Base-by-base conservation (phyloP, 2,113 vertebrate species). In the Ptychochromis oligacanthus region DNA sequence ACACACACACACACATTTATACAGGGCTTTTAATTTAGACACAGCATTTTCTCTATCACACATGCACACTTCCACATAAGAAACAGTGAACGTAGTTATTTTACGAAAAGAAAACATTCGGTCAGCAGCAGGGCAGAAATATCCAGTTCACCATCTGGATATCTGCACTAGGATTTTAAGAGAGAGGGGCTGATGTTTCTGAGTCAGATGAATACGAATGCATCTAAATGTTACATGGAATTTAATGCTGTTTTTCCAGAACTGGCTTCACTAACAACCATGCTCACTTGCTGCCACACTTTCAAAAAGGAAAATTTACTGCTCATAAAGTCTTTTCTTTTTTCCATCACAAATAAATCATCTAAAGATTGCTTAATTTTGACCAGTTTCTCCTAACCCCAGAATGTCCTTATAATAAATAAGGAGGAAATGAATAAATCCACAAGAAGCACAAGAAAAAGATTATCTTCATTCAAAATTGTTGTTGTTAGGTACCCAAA, bases 131-230 rank as follows among this genome's bases (percentile, higher is more conserved):
- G 65, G 43, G 43, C 65, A 72, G 26, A 72, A 52, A 72, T 8
- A 72, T 72, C 65, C 43, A 52, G 65, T 52, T n/a, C n/a, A 72
- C 43, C 24, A 52, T 72, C 65, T 72, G 65, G 65, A 52, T 52
- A 72, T 52, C 65, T 52, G 65, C 65, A 52, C 43, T 72, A 26
- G 12, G 43, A 52, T 72, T 17, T 72, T 31, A 52, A 72, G 43
- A n/a, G 43, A 26, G 43, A 20, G 65, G 65, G 26, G 65, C 10
- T 52, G 10, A n/a, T 52, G 13, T 52, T 10, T 52, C 17, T 31
- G 65, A 6, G 6, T 72, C 65, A 31, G 49, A 70, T 7, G 28
- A 49, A 49, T 72, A 31, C 28, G 13, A 72, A 72, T 52, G 65
- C 17, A 72, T 20, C 67, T 72, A 72, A 72, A 72, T 20, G 65